Conservation (phyloP, 1,140 invertebrate genomes). For the Cheumatopsyche charites region DNA sequence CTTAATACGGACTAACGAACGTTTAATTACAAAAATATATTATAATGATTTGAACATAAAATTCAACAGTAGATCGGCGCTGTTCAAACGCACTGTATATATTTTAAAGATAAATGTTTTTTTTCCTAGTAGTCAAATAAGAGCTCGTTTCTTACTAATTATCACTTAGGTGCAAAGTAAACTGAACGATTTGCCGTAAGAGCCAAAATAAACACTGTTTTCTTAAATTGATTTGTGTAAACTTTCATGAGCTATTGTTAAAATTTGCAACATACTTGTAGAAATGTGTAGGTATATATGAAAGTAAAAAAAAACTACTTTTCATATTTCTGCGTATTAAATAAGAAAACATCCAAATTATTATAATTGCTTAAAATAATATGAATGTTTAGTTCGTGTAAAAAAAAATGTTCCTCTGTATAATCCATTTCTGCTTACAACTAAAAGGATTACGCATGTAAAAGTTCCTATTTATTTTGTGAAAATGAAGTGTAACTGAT, state of each 20-base stretch:
- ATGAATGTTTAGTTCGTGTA: too few species aligned
- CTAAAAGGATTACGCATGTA: too few species aligned
- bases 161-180: slow-evolving; percentile 9
- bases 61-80: neutral
- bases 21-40: slow-evolving; percentile 12
- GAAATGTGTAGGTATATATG: neutral
- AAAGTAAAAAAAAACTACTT: too few species aligned
- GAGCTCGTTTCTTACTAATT: slow-evolving; percentile 1
- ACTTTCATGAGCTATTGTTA: neutral
- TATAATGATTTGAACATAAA: slow-evolving; percentile 2
- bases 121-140: neutral
- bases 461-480: too few species aligned
- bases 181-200: neutral
- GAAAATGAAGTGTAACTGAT: too few species aligned
- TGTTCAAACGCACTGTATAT: neutral
- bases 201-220: neutral
- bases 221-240: neutral
- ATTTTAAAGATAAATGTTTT: neutral
- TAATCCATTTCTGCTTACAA: too few species aligned
- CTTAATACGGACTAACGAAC: slow-evolving; percentile 14
- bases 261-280: too few species aligned
- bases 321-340: too few species aligned
- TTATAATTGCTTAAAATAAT: too few species aligned
- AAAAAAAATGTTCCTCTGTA: too few species aligned
- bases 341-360: too few species aligned